Conservation (phyloP, 1,140 invertebrate species). For the Danaus plexippus region DNA sequence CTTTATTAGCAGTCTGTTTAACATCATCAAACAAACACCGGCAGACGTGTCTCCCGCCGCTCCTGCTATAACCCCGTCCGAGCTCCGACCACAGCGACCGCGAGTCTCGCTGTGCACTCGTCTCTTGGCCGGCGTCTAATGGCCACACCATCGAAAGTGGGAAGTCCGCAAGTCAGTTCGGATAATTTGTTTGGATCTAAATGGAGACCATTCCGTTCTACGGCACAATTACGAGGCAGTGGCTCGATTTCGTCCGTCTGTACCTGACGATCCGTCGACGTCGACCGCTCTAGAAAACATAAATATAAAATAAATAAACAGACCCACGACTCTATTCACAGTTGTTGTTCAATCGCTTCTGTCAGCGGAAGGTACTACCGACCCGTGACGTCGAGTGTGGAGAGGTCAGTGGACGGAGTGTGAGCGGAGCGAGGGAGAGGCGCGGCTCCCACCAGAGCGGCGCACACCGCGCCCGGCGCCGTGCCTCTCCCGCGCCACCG, state of each 20-base stretch:
- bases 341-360: not conserved
- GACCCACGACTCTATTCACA: not conserved
- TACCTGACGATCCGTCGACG: constrained; percentile 42
- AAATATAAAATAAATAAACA: not conserved
- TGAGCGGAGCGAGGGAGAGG: constrained; percentile 34
- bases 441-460: constrained; percentile 42
- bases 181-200: constrained; percentile 33
- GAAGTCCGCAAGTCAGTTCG: constrained; percentile 18
- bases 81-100: constrained; percentile 22
- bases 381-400: constrained; percentile 41
- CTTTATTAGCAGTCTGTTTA: not conserved
- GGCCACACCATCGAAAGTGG: constrained; percentile 12
- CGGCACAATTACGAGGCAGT: constrained; percentile 15
- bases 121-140: constrained; percentile 15
- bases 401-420: constrained; percentile 48
- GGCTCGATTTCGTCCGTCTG: constrained; percentile 41
- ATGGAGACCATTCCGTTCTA: constrained; percentile 23
- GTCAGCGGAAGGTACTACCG: not conserved
- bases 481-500: constrained; percentile 67
- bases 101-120: constrained; percentile 21
- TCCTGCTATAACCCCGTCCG: constrained; percentile 31
- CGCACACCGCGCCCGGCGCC: constrained; percentile 42
- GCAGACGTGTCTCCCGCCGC: constrained; percentile 15
- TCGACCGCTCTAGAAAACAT: constrained; percentile 32
- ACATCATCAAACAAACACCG: constrained; percentile 30